Conservation (phyloP, 2,113 vertebrate species). For the Crotalus horridus region DNA sequence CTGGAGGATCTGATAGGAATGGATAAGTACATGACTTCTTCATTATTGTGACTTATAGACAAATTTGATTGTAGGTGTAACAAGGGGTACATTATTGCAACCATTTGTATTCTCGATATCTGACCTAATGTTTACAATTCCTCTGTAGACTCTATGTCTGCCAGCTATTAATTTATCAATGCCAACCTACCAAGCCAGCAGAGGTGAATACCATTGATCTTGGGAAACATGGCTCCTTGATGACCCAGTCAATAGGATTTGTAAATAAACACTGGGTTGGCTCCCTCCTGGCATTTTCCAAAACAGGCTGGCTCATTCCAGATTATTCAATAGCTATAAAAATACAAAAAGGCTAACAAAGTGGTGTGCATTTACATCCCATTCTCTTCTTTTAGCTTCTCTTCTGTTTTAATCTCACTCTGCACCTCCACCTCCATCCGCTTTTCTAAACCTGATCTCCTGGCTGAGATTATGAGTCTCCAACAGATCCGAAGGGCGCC, state of each 20-base stretch:
- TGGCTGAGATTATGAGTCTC: background rate
- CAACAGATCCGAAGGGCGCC: background rate
- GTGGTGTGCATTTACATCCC: background rate
- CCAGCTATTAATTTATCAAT: background rate
- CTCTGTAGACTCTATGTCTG: background rate
- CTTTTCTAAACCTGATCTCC: background rate
- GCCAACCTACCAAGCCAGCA: background rate
- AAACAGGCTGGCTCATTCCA: background rate
- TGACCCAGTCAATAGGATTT: background rate
- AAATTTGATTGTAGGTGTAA: background rate
- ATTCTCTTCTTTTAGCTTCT: background rate
- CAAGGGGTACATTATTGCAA: background rate
- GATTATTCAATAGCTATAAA: background rate
- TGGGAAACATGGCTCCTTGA: background rate
- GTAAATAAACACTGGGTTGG: background rate
- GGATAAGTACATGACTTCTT: no score
- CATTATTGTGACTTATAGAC: background rate
- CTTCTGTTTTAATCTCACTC: background rate
- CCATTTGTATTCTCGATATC: background rate
- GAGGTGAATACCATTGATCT: background rate
- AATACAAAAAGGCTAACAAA: background rate
- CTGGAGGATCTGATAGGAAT: background rate
- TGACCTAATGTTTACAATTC: background rate
- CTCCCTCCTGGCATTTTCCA: background rate
- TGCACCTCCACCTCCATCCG: background rate